A percentile compares a stretch with the other conserved stretches of the same genome.
These are phyloP conservation scores for Andricus curvator DNA, from an alignment of 2,888 invertebrate genomes.

Conservation along the genomic window DNA sequence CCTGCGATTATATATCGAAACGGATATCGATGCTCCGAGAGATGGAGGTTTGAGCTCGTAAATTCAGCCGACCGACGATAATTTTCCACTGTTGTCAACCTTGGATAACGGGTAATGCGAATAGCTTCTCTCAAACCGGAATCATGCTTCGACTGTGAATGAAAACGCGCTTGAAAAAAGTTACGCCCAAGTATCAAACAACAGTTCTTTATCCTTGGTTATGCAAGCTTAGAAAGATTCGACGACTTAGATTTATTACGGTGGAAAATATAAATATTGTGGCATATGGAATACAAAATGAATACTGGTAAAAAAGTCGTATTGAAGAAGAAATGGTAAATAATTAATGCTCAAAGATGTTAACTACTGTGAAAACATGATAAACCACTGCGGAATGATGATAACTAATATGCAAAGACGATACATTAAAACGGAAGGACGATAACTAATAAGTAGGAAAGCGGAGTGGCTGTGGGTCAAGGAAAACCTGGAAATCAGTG, in stretches of 20 bases:
- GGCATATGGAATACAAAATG: too few species aligned
- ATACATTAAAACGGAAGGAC: too few species aligned
- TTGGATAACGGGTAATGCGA: constrained; percentile 43
- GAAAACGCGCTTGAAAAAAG: constrained; percentile 18
- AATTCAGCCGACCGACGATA: constrained; percentile 41
- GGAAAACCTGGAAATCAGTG: too few species aligned
- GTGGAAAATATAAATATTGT: too few species aligned
- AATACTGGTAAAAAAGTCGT: too few species aligned
- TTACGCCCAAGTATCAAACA: background rate
- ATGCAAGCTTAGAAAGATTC: background rate
- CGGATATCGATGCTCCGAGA: constrained; percentile 28
- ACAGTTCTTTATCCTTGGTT: background rate
- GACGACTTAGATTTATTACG: background rate
- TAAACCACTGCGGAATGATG: too few species aligned
- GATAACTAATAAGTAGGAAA: too few species aligned
- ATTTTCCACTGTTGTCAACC: constrained; percentile 40
- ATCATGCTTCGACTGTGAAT: constrained; percentile 30
- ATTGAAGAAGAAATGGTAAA: too few species aligned
- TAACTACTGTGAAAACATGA: too few species aligned
- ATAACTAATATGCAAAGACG: too few species aligned
- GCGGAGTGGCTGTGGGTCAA: too few species aligned
- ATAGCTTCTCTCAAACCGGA: constrained; percentile 44
- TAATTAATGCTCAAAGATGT: too few species aligned
- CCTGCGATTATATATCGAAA: constrained; percentile 21
- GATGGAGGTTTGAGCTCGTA: constrained; percentile 35